Conservation (phyloP, 2,113 vertebrate genomes). For the Channa maculata region DNA sequence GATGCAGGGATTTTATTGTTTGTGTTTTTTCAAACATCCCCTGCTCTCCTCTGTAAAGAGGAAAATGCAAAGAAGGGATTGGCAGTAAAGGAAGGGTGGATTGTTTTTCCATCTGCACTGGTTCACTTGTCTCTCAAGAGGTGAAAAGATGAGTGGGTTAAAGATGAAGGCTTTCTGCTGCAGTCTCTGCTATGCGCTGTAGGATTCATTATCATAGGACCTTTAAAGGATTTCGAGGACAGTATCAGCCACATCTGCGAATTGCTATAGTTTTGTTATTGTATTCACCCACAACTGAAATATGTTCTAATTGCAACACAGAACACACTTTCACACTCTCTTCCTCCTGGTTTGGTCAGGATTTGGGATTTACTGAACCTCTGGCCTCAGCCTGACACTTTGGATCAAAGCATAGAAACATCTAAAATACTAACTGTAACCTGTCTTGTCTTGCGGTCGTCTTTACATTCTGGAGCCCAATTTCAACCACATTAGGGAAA, state of each 20-base stretch:
- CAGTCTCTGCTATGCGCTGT: conserved; percentile 12
- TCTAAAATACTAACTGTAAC: conserved; percentile 14
- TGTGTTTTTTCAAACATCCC: conserved; percentile 4
- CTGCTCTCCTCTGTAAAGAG: conserved; percentile 32
- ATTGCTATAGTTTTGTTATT: too few species aligned
- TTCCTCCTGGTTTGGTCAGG: background rate
- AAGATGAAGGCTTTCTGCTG: conserved; percentile 37
- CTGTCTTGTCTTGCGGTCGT: conserved; percentile 30
- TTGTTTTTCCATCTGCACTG: conserved; percentile 53
- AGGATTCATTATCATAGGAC: conserved; percentile 31
- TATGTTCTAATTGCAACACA: background rate
- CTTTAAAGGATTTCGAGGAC: background rate
- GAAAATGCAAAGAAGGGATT: conserved; percentile 31
- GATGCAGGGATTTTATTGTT: conserved; percentile 61
- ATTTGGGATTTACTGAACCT: background rate
- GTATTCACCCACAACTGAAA: background rate
- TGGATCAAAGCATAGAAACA: background rate
- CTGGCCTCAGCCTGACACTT: conserved; percentile 3
- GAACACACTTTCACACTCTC: background rate
- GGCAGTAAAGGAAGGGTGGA: conserved; percentile 34
- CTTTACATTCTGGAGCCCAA: conserved; percentile 31
- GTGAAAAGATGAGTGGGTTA: conserved; percentile 30
- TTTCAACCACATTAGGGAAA: conserved; percentile 52
- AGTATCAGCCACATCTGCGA: too few species aligned
- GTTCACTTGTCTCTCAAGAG: conserved; percentile 59